Conservation (phyloP, 2,797 vertebrate genomes). For the Neosalanx taihuensis region DNA sequence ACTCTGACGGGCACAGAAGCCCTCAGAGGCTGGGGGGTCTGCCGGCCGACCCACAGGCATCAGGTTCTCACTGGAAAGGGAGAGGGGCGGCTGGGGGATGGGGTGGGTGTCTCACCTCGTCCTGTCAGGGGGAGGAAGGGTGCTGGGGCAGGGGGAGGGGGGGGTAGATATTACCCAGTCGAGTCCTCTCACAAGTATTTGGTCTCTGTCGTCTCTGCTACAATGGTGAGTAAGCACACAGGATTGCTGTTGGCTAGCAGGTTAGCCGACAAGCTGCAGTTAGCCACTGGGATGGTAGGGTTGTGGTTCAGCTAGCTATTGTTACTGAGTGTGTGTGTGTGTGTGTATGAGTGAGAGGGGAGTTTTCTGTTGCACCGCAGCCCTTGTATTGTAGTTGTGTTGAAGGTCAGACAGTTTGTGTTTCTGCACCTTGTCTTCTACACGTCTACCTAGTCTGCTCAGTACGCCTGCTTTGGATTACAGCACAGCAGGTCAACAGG, state of each 20-base stretch:
- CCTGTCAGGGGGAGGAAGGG: slow-evolving; percentile 13
- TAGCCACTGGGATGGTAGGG: slow-evolving; percentile 13
- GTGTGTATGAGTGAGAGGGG: neutral
- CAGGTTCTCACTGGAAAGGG: slow-evolving; percentile 22
- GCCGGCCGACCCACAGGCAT: slow-evolving; percentile 57
- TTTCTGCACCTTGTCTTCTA: neutral
- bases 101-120: slow-evolving; percentile 43
- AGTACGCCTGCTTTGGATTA: slow-evolving; percentile 30
- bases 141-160: slow-evolving; percentile 22
- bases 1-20: slow-evolving; percentile 49
- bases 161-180: slow-evolving; percentile 8
- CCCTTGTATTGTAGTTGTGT: neutral
- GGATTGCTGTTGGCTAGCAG: neutral
- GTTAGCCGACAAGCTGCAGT: neutral
- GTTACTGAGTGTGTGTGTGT: slow-evolving; percentile 1
- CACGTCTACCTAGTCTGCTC: neutral
- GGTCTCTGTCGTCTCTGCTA: slow-evolving; percentile 17
- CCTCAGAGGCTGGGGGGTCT: slow-evolving; percentile 54
- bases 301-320: slow-evolving; percentile 5
- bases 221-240: slow-evolving; percentile 55
- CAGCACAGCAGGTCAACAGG: slow-evolving; percentile 55
- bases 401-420: neutral
- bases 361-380: neutral
- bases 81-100: neutral
- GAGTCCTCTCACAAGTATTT: slow-evolving; percentile 17